A percentile compares a stretch with the other conserved stretches of the same genome.
Evolutionary conservation across 2,888 invertebrate genomes (phyloP).

Genomic region (Clepsis dumicolana): DNA sequence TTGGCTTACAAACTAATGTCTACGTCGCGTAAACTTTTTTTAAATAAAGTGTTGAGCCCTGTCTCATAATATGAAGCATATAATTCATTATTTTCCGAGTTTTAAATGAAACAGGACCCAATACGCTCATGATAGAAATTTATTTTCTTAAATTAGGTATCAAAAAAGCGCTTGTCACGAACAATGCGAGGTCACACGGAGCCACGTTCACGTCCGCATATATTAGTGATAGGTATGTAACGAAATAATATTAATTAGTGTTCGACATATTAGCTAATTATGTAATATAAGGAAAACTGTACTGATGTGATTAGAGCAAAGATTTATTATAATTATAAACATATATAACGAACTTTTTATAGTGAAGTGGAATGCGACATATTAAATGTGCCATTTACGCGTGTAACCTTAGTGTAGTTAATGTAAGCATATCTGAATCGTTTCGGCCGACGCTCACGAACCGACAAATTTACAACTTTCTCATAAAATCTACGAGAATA

Average conservation of each 20-base stretch:
- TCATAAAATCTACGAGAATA: too few species aligned
- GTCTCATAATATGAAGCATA: not conserved
- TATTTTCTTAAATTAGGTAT: not conserved
- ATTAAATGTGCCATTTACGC: constrained; percentile 77
- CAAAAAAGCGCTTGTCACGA: not conserved
- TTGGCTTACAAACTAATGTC: not conserved
- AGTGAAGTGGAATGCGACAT: constrained; percentile 71
- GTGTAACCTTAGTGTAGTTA: constrained; percentile 48
- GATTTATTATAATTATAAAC: constrained; percentile 64
- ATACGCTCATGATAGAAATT: too few species aligned
- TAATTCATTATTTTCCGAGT: not conserved
- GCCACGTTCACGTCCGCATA: constrained; percentile 26
- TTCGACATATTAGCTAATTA: constrained; percentile 56
- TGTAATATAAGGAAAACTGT: constrained; percentile 72
- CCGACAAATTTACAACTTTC: constrained; percentile 11
- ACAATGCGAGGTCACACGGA: not conserved
- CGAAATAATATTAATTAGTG: constrained; percentile 38
- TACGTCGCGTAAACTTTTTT: not conserved
- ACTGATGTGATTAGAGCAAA: constrained; percentile 83
- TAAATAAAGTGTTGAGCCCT: not conserved
- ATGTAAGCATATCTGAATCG: constrained; percentile 65
- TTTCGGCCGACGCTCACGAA: constrained; percentile 40
- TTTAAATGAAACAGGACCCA: too few species aligned
- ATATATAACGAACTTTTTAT: constrained; percentile 41
- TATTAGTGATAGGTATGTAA: constrained; percentile 40